Percentiles rank a stretch among this genome's conserved stretches.
Conservation (phyloP, 2,888 invertebrate genomes). For the Theodoxus fluviatilis region DNA sequence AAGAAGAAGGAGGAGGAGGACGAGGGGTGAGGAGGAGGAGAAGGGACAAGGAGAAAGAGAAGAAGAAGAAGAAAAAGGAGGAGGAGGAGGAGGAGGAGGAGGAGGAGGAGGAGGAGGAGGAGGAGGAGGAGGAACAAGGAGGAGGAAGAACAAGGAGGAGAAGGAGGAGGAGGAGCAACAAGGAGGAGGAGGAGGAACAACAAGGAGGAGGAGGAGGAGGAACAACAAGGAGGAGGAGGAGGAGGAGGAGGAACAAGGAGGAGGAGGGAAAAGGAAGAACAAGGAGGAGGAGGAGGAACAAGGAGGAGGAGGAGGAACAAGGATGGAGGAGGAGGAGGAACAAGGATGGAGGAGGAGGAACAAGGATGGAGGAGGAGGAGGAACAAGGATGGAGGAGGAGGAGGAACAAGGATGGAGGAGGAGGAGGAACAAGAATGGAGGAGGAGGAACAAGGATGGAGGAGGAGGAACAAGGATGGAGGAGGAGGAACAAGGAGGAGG, state of each 20-base stretch:
- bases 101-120: not conserved
- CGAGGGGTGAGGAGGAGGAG: not conserved
- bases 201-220: not conserved
- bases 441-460: not conserved
- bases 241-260: not conserved
- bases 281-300: not conserved
- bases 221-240: not conserved
- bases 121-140: not conserved
- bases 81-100: not conserved
- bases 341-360: not conserved
- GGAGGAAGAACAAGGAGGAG: not conserved
- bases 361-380: not conserved
- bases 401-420: not conserved
- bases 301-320: not conserved
- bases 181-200: not conserved
- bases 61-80: not conserved
- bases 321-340: not conserved
- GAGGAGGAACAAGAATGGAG: not conserved
- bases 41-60: not conserved
- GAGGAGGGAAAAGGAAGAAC: not conserved
- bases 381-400: not conserved
- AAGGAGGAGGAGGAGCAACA: not conserved
- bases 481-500: not conserved
- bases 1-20: not conserved
- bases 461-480: not conserved